Conservation (phyloP, 2,797 vertebrate genomes). For the Tamandua tetradactyla region DNA sequence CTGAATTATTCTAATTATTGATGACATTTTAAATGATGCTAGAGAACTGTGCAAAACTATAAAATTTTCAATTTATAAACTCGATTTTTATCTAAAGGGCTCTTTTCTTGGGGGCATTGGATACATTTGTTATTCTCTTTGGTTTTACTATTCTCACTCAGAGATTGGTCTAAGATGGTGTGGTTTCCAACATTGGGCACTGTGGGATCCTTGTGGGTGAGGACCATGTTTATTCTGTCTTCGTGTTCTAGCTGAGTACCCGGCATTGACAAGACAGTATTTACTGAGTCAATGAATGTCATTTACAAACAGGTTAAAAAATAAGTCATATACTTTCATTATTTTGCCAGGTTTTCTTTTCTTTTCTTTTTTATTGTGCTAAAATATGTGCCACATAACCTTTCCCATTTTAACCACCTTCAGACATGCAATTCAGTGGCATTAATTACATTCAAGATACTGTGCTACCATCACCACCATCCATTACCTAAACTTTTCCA, state of each 20-base stretch:
- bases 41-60: neutral
- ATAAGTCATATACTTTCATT: too few relatives aligned
- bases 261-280: neutral
- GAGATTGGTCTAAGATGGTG: neutral
- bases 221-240: neutral
- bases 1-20: slow-evolving; percentile 26
- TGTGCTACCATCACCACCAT: too few relatives aligned
- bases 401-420: too few relatives aligned
- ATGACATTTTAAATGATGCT: slow-evolving; percentile 41
- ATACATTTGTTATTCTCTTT: slow-evolving; percentile 25
- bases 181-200: neutral
- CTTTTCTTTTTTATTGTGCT: too few relatives aligned
- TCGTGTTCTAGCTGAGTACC: neutral
- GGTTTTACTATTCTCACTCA: neutral
- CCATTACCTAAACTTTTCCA: too few relatives aligned
- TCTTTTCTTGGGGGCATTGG: slow-evolving; percentile 24
- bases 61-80: slow-evolving; percentile 52
- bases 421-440: too few relatives aligned
- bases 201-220: neutral
- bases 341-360: too few relatives aligned
- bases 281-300: neutral
- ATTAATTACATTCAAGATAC: too few relatives aligned
- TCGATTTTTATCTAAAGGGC: neutral
- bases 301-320: neutral
- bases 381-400: too few relatives aligned